Conservation (phyloP, 2,888 invertebrate species). For the Monoplex corrugatus region DNA sequence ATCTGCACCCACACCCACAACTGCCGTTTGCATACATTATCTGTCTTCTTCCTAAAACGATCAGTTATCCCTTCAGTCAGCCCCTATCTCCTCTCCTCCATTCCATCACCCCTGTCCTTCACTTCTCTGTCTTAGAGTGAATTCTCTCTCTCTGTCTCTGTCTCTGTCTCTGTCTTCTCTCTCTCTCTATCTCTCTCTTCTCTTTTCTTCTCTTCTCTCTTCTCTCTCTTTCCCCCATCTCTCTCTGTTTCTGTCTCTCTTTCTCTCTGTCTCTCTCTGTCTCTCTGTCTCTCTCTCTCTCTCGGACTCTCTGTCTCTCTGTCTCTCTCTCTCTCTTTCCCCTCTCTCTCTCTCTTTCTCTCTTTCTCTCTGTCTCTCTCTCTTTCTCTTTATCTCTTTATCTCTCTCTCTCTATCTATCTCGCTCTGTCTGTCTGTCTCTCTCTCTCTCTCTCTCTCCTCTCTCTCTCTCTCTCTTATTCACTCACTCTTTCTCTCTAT, state of each 20-base stretch:
- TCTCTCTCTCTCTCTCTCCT: too few relatives aligned
- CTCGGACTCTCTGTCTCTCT: background rate
- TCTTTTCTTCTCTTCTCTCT: too few relatives aligned
- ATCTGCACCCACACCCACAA: background rate
- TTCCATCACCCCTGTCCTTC: background rate
- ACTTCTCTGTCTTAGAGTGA: background rate
- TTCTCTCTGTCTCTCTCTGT: background rate
- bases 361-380: background rate
- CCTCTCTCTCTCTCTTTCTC: background rate
- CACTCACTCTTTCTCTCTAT: background rate
- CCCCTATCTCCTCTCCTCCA: background rate
- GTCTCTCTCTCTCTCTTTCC: too few relatives aligned
- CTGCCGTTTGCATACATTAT: background rate
- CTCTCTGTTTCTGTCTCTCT: conserved; percentile 2
- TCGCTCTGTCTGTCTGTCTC: too few relatives aligned
- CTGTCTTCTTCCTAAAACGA: background rate
- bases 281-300: background rate
- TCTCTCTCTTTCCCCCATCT: background rate
- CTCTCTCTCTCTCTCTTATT: background rate
- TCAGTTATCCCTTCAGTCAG: too few relatives aligned
- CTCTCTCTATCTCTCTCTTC: too few relatives aligned
- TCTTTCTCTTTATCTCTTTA: background rate
- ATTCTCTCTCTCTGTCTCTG: background rate
- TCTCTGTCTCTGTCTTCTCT: background rate
- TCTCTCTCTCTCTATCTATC: background rate